A percentile compares a stretch with the other conserved stretches of the same genome.
Conservation (phyloP, 2,888 invertebrate species). For the Zaprionus bogoriensis region DNA sequence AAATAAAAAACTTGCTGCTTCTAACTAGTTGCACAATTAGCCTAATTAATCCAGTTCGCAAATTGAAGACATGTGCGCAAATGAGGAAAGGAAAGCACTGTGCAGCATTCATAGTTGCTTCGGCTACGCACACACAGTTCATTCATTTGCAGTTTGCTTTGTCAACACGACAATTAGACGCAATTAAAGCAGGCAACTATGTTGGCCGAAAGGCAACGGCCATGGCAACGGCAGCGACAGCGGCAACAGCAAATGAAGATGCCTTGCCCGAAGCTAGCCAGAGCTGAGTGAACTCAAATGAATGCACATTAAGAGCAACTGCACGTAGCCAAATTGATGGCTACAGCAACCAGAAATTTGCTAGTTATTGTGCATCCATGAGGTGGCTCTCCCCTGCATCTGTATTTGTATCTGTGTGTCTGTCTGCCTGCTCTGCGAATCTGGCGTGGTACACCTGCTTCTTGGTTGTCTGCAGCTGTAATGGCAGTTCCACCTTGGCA, state of each 20-base stretch:
- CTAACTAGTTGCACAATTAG: constrained; percentile 3
- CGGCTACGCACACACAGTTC: not conserved
- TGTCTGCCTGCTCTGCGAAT: too few relatives aligned
- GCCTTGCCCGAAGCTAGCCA: constrained; percentile 16
- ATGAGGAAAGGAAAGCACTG: not conserved
- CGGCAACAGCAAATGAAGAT: not conserved
- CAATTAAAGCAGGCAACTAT: constrained; percentile 56
- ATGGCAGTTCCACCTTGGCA: not conserved
- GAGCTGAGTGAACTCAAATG: constrained; percentile 19
- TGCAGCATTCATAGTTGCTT: not conserved
- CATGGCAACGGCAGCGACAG: not conserved
- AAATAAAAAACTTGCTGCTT: not conserved
- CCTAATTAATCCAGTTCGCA: constrained; percentile 16
- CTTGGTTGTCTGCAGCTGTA: not conserved
- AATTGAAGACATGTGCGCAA: constrained; percentile 9
- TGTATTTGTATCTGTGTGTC: not conserved
- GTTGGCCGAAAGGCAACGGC: constrained; percentile 28
- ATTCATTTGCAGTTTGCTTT: constrained; percentile 46
- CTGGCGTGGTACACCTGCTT: not conserved
- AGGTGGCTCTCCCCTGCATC: constrained; percentile 10
- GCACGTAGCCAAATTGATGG: constrained; percentile 56
- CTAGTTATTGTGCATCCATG: constrained; percentile 34
- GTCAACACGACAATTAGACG: constrained; percentile 66
- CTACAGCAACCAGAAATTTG: constrained; percentile 28
- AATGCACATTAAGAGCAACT: constrained; percentile 42